phyloP scores from a whole-genome alignment of 2,113 vertebrate genomes.

The Ceyx cyanopectus region DNA sequence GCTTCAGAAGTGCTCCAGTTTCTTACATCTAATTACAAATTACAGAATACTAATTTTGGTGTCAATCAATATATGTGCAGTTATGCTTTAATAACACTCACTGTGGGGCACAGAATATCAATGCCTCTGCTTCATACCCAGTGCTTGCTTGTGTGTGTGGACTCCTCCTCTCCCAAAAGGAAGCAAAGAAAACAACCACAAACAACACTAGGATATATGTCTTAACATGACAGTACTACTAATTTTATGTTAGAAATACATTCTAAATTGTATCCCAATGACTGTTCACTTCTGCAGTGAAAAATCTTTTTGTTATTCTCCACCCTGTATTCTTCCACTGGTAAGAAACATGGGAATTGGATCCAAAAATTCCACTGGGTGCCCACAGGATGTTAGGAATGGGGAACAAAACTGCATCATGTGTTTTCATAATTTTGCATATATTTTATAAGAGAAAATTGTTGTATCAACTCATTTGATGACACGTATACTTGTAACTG shows the following conservation, averaged over 20 bases:
- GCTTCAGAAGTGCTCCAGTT: constrained; percentile 61
- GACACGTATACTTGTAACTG: background rate
- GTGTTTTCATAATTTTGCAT: background rate
- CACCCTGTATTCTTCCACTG: background rate
- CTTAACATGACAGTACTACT: background rate
- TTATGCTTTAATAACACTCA: constrained; percentile 10
- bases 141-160: background rate
- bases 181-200: background rate
- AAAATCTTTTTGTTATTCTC: background rate
- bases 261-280: background rate
- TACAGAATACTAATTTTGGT: constrained; percentile 62
- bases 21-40: constrained; percentile 75
- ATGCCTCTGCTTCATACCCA: constrained; percentile 12
- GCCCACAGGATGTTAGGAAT: background rate
- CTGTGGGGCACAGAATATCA: constrained; percentile 42
- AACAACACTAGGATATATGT: background rate
- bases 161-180: background rate
- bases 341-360: background rate
- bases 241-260: background rate
- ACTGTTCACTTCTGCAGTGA: background rate
- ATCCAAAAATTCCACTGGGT: background rate
- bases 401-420: background rate
- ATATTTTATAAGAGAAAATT: background rate
- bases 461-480: background rate
- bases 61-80: constrained; percentile 69